Evolutionary conservation across 2,113 vertebrate genomes (phyloP).

Genomic region (Rutilus rutilus): DNA sequence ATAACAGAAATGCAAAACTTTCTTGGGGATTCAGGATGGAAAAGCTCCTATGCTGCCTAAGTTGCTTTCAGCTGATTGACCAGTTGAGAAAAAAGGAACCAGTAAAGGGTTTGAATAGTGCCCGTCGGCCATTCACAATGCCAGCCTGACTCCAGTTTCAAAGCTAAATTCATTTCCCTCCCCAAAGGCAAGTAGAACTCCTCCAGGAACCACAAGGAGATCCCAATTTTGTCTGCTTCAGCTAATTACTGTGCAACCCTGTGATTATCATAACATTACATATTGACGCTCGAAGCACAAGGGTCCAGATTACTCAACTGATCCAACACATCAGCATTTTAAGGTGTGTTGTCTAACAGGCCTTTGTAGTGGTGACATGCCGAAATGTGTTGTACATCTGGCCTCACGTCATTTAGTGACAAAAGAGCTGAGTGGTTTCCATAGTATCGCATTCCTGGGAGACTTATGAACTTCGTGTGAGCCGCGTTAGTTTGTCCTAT

Average conservation of each 20-base stretch:
- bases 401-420: conserved; percentile 51
- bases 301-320: conserved; percentile 23
- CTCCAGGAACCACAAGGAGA: conserved; percentile 50
- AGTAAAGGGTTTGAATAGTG: neutral
- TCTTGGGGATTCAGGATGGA: conserved; percentile 16
- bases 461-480: conserved; percentile 52
- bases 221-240: conserved; percentile 1
- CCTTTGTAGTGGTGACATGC: conserved; percentile 47
- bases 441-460: conserved; percentile 57
- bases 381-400: conserved; percentile 51
- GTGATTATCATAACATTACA: conserved; percentile 38
- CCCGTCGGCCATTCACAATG: conserved; percentile 53
- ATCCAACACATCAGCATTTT: conserved; percentile 21
- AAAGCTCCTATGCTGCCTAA: neutral
- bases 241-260: neutral
- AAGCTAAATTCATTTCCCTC: conserved; percentile 62
- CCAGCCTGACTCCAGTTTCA: conserved; percentile 60
- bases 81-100: neutral
- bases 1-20: conserved; percentile 66
- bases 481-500: conserved; percentile 39
- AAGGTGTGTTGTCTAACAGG: conserved; percentile 42
- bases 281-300: neutral
- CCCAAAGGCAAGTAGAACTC: conserved; percentile 57
- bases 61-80: neutral
- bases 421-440: conserved; percentile 49